Evolutionary conservation across 1,140 invertebrate species (phyloP).

Genomic region (Parapsyche elsis): DNA sequence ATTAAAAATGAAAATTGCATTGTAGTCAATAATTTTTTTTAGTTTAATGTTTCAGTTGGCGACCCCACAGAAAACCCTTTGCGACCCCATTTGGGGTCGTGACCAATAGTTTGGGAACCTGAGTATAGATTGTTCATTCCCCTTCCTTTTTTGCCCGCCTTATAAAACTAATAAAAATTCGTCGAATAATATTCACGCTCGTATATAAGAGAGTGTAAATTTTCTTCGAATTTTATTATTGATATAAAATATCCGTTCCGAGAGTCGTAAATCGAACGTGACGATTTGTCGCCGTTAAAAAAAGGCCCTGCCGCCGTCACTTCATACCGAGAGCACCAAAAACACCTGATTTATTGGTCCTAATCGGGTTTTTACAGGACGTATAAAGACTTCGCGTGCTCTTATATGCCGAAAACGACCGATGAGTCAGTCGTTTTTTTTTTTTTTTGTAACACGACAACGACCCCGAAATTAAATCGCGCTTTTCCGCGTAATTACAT

Average conservation of each 20-base stretch:
- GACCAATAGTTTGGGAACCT: no score
- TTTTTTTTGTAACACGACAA: not conserved
- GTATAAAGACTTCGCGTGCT: slow-evolving; percentile 19
- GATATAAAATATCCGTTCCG: slow-evolving; percentile 22
- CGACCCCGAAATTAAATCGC: not conserved
- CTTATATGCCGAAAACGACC: not conserved
- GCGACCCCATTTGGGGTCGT: no score
- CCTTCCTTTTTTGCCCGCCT: no score
- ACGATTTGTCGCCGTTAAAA: slow-evolving; percentile 28
- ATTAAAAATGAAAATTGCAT: no score
- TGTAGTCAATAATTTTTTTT: no score
- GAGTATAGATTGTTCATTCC: no score
- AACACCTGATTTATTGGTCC: slow-evolving; percentile 23
- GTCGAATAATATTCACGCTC: no score
- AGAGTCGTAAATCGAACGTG: slow-evolving; percentile 21
- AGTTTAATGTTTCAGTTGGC: no score
- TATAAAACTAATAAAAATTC: no score
- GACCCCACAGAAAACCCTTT: no score
- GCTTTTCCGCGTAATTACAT: not conserved
- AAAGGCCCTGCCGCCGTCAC: not conserved
- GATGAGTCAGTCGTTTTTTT: not conserved
- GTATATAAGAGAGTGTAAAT: no score
- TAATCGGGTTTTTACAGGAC: slow-evolving; percentile 20
- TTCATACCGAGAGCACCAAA: not conserved
- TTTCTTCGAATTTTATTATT: not conserved